Base-by-base conservation (phyloP, 2,797 vertebrate species). In the Darevskia nairensis region DNA sequence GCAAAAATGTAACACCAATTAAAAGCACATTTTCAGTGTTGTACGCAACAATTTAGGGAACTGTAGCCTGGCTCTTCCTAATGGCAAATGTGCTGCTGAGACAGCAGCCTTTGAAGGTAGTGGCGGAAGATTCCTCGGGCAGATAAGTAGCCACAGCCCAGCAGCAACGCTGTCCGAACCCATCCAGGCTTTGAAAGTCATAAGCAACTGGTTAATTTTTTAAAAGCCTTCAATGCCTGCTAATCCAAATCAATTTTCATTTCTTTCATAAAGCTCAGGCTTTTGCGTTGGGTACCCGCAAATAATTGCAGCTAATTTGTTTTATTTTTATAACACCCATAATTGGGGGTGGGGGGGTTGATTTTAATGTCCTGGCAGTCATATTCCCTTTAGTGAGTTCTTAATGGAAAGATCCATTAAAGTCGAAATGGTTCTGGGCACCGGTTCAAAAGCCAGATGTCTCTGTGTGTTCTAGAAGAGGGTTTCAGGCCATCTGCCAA, bases 381-480 rank as follows among this genome's bases (percentile, higher is more conserved):
- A 92, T 92, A 94, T 95, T 94, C 93, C 92, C 89, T 95, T 95
- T 95, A 91, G 93, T 95, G 93, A 93, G 91, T 94, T 95, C 91
- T 95, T 96, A 95, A 95, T 95, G 94, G 94, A 95, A 94, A 95
- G 95, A 95, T 93, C 94, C 92, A 96, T 95, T 94, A 95, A 95
- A 95, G 93, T 94, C 3, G 94, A 95, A 95, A 96, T 95, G 93
- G 93, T 94, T 87, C 94, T 93, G 94, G 95, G 93, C 95, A 95
- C 89, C 25, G 80, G 91, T 94, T 94, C 93, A 95, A 55, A 55
- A 95, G 90, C 92, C 89, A 92, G 94, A 93, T 93, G 46, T 91
- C 92, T 32, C 93, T 94, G 95, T 94, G 92, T 94, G 94, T 94
- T 94, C 91, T 93, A 86, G 91, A 92, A 93, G 93, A 94, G 89